A percentile compares a stretch with the other conserved stretches of the same genome.
phyloP scores from a whole-genome alignment of 2,797 vertebrate genomes.

The Acridotheres tristis region DNA sequence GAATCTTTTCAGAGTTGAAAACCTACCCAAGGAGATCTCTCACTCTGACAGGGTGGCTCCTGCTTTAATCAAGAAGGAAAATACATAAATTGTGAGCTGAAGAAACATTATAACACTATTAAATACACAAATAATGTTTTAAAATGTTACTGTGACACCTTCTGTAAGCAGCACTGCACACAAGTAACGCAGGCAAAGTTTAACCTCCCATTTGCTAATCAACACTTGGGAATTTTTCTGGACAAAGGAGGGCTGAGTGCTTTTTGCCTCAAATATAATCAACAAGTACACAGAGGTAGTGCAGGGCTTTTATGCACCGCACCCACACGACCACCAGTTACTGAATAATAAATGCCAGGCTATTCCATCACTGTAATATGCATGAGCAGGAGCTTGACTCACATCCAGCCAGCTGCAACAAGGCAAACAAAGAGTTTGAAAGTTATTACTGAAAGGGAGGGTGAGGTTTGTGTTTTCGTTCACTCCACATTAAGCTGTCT shows the following conservation, averaged over 20 bases:
- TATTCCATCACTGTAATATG: background rate
- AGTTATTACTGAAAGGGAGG: background rate
- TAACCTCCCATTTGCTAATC: background rate
- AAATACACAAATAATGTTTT: accelerated
- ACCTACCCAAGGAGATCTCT: background rate
- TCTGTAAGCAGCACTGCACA: background rate
- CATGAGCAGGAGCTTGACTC: conserved; percentile 32
- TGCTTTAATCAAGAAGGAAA: background rate
- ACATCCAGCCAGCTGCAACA: background rate
- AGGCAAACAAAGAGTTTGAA: conserved; percentile 51
- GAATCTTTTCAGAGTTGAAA: background rate
- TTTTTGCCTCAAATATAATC: background rate
- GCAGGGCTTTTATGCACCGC: background rate
- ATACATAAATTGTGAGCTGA: background rate
- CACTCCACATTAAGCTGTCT: background rate
- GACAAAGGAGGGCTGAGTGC: background rate
- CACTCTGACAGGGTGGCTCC: background rate
- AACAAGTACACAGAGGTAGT: background rate
- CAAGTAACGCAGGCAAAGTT: background rate
- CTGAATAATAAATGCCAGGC: conserved; percentile 53
- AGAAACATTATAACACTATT: background rate
- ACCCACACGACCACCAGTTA: conserved; percentile 13
- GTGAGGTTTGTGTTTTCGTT: background rate
- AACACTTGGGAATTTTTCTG: background rate
- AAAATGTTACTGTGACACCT: background rate